These are phyloP conservation scores for Halcyon leucocephala DNA, from an alignment of 2,797 vertebrate genomes.

Conservation along the genomic window DNA sequence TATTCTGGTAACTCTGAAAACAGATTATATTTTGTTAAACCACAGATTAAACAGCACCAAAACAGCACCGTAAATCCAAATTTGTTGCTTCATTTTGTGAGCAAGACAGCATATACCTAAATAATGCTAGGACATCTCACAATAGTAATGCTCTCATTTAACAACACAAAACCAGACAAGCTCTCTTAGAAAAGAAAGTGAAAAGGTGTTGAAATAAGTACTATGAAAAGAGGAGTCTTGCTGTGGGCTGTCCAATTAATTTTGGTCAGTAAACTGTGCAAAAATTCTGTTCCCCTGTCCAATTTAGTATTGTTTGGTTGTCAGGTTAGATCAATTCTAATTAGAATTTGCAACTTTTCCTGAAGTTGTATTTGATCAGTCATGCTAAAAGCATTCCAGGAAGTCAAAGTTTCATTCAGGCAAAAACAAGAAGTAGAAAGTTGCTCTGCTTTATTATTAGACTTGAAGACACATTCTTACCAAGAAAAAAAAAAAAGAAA, in stretches of 20 bases:
- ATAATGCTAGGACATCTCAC: not conserved
- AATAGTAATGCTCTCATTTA: not conserved
- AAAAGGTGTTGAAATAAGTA: not conserved
- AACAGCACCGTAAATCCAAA: not conserved
- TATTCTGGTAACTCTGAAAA: not conserved
- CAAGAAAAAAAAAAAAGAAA: not conserved
- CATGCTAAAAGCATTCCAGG: not conserved
- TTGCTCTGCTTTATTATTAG: not conserved
- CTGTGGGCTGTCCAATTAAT: slow-evolving; percentile 1
- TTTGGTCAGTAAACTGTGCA: slow-evolving; percentile 10
- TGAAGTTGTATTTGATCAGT: not conserved
- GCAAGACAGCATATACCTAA: not conserved
- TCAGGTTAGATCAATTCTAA: not conserved
- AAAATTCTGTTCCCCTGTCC: not conserved
- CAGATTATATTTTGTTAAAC: not conserved
- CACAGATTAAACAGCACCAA: not conserved
- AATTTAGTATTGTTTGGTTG: not conserved
- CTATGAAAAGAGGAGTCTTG: not conserved
- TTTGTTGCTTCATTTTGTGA: not conserved
- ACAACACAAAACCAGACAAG: not conserved
- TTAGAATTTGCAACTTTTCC: not conserved
- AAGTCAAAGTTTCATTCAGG: not conserved
- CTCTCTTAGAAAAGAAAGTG: not conserved
- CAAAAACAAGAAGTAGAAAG: not conserved
- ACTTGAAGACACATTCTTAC: not conserved